A percentile compares a stretch with the other conserved stretches of the same genome.
Conservation (phyloP, 2,888 invertebrate genomes). For the Lithosia quadra region DNA sequence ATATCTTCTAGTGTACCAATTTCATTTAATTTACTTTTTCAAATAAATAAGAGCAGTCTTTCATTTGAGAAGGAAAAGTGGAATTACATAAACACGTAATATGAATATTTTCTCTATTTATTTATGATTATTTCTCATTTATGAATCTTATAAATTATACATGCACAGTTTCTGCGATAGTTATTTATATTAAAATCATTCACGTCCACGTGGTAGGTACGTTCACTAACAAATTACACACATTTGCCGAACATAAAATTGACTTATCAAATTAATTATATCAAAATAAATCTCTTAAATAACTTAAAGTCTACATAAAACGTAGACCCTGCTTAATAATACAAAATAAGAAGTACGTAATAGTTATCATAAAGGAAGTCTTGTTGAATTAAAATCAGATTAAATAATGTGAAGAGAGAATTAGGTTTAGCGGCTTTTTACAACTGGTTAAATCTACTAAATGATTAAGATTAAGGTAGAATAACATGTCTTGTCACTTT, state of each 20-base stretch:
- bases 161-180: constrained; percentile 8
- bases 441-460: constrained; percentile 34
- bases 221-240: constrained; percentile 37
- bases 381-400: constrained; percentile 52
- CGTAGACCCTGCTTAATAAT: constrained; percentile 79
- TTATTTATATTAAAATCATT: constrained; percentile 26
- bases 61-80: neutral
- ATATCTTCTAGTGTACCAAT: neutral
- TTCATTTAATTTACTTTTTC: neutral
- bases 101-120: neutral
- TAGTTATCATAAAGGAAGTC: constrained; percentile 59
- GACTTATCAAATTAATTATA: constrained; percentile 57
- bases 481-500: constrained; percentile 29
- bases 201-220: constrained; percentile 32
- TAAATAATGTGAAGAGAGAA: constrained; percentile 38
- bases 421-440: constrained; percentile 42
- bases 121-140: neutral
- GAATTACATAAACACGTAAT: neutral
- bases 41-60: neutral
- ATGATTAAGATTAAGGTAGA: constrained; percentile 39
- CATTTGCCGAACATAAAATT: constrained; percentile 50
- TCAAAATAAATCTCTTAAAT: constrained; percentile 69
- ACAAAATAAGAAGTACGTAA: constrained; percentile 66
- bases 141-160: neutral
- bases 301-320: constrained; percentile 85